Evolutionary conservation across 1,140 invertebrate species (phyloP).

Genomic region (Drosophila serrata): DNA sequence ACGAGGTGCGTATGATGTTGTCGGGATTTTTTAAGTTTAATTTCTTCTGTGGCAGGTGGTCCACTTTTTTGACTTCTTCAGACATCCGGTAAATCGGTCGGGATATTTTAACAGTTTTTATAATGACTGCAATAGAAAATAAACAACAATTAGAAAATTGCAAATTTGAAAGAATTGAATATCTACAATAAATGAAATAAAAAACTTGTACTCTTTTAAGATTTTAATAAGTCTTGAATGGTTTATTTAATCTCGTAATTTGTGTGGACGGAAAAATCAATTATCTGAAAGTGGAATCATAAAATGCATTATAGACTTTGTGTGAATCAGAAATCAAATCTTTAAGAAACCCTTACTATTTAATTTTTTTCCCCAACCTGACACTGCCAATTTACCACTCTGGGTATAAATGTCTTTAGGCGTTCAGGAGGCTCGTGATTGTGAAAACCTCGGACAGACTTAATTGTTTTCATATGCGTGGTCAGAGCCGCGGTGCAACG

Average conservation of each 20-base stretch:
- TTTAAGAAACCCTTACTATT: background rate
- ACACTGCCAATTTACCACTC: constrained; percentile 20
- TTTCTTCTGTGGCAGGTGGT: constrained; percentile 1
- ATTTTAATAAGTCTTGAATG: background rate
- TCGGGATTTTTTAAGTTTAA: constrained; percentile 14
- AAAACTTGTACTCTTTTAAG: background rate
- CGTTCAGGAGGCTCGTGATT: constrained; percentile 60
- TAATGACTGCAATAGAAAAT: background rate
- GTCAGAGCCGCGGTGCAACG: constrained; percentile 55
- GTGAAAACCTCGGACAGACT: constrained; percentile 41
- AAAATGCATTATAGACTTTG: background rate
- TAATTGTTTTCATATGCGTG: constrained; percentile 59
- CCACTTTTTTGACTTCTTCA: background rate
- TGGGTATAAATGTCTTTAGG: constrained; percentile 62
- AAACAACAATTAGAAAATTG: background rate
- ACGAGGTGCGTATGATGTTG: constrained; percentile 28
- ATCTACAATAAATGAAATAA: background rate
- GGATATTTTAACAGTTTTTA: background rate
- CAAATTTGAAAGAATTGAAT: background rate
- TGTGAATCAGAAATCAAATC: background rate
- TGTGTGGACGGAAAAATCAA: background rate
- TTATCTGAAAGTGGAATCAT: constrained; percentile 8
- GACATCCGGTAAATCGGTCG: background rate
- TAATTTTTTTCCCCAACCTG: background rate
- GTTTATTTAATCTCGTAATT: constrained; percentile 1